These are phyloP conservation scores for Epinephelus cyanopodus DNA, from an alignment of 2,113 vertebrate genomes.

Conservation along the genomic window DNA sequence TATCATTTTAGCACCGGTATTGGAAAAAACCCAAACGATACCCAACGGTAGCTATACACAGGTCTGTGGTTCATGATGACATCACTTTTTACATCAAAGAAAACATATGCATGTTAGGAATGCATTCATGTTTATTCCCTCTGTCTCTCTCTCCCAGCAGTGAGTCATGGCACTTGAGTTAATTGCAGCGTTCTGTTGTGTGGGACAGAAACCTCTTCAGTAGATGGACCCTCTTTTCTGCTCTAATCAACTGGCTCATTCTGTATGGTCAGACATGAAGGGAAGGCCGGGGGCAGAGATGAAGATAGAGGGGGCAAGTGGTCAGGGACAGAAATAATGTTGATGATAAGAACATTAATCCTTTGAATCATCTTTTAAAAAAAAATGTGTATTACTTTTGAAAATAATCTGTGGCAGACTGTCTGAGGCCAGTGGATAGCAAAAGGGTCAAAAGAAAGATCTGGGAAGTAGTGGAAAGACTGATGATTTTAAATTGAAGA, in stretches of 20 bases:
- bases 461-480: too few relatives aligned
- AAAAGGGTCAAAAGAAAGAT: not conserved
- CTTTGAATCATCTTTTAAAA: not conserved
- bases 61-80: not conserved
- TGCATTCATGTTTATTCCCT: constrained; percentile 33
- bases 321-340: not conserved
- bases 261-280: constrained; percentile 35
- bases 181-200: constrained; percentile 64
- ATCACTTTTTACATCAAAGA: constrained; percentile 4
- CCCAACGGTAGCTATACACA: not conserved
- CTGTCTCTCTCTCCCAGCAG: constrained; percentile 6
- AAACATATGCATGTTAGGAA: constrained; percentile 24
- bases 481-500: not conserved
- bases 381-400: not conserved
- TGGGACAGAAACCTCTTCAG: constrained; percentile 65
- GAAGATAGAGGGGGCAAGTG: not conserved
- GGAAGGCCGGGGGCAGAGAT: constrained; percentile 22
- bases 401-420: constrained; percentile 3
- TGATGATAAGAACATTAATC: not conserved
- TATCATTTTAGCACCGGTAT: too few relatives aligned
- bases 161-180: constrained; percentile 74
- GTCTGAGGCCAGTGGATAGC: not conserved
- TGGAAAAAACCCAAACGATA: not conserved
- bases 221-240: constrained; percentile 45
- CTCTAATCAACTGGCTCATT: constrained; percentile 21